These are phyloP conservation scores for Harpagifer antarcticus DNA, from an alignment of 2,797 vertebrate genomes.

Conservation along the genomic window DNA sequence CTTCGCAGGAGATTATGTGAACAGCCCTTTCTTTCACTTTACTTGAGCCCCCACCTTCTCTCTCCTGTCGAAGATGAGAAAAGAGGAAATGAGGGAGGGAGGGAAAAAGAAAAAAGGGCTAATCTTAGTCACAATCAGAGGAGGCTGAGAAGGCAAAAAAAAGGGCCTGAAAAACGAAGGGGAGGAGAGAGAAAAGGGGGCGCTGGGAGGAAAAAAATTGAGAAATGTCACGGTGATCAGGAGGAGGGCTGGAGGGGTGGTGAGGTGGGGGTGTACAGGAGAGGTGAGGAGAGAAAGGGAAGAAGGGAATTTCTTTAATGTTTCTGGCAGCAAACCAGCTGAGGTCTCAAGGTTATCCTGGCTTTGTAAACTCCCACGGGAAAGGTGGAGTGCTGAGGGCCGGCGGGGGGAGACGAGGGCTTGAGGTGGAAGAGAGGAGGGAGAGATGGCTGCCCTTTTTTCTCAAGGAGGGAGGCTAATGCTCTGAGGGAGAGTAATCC, in stretches of 20 bases:
- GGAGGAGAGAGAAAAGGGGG: conserved; percentile 78
- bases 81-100: conserved; percentile 76
- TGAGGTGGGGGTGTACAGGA: conserved; percentile 74
- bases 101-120: conserved; percentile 73
- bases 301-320: conserved; percentile 84
- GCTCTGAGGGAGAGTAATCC: conserved; percentile 79
- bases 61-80: conserved; percentile 77
- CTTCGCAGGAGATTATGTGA: conserved; percentile 85
- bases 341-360: conserved; percentile 91
- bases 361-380: conserved; percentile 93
- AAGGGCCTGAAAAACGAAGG: conserved; percentile 66
- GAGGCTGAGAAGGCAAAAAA: conserved; percentile 79
- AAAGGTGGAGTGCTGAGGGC: conserved; percentile 89
- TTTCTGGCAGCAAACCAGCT: conserved; percentile 90
- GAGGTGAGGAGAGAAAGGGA: conserved; percentile 78
- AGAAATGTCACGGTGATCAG: conserved; percentile 84
- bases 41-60: conserved; percentile 63
- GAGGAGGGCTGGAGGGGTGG: conserved; percentile 72
- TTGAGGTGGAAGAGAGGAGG: conserved; percentile 77
- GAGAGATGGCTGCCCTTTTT: conserved; percentile 74
- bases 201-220: conserved; percentile 74
- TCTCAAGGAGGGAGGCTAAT: conserved; percentile 80
- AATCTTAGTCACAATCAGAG: conserved; percentile 87
- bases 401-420: conserved; percentile 67
- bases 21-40: conserved; percentile 80